Percentiles rank a stretch among this genome's conserved stretches.
phyloP scores from a whole-genome alignment of 2,797 vertebrate species.

The Selene dorsalis region DNA sequence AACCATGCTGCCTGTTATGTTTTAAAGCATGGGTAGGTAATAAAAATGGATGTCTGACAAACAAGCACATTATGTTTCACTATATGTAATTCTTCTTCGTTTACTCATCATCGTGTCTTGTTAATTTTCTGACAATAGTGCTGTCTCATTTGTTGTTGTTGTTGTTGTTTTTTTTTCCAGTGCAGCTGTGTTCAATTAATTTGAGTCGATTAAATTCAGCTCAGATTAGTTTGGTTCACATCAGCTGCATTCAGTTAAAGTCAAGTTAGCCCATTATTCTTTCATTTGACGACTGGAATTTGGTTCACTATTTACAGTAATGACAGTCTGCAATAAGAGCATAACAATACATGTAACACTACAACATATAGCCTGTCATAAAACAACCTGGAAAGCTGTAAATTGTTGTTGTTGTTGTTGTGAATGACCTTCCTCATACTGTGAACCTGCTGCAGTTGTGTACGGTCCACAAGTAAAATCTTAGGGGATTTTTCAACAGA shows the following conservation, averaged over 20 bases:
- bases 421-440: background rate
- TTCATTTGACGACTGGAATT: slow-evolving; percentile 13
- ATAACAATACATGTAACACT: background rate
- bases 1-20: background rate
- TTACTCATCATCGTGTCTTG: background rate
- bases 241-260: slow-evolving; percentile 15
- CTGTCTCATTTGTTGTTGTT: background rate
- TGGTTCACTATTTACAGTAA: slow-evolving; percentile 1
- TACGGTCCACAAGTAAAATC: background rate
- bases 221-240: slow-evolving; percentile 16
- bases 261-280: slow-evolving; percentile 31
- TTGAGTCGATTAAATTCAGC: slow-evolving; percentile 16
- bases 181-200: slow-evolving; percentile 29
- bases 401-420: background rate
- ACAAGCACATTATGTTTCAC: background rate
- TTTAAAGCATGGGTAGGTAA: background rate
- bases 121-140: background rate
- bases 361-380: background rate
- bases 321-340: background rate
- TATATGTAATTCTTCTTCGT: background rate
- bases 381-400: background rate
- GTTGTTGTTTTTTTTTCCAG: background rate
- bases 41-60: background rate
- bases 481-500: background rate
- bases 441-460: slow-evolving; percentile 1